phyloP scores from a whole-genome alignment of 2,888 invertebrate genomes.

The Netelia fuscicornis region DNA sequence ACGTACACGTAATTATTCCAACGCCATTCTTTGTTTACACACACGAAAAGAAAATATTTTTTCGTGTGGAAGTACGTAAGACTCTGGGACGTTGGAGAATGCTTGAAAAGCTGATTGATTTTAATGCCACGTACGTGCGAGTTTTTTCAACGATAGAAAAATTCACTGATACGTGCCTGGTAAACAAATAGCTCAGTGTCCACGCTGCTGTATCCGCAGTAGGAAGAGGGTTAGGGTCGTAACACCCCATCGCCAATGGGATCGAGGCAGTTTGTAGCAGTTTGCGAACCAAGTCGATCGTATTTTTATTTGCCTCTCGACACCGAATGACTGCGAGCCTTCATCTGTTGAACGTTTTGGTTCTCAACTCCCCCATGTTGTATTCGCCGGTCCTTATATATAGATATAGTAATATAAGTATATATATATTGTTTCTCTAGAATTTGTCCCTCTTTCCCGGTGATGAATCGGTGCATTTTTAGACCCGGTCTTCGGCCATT shows the following conservation, averaged over 20 bases:
- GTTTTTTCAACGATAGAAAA: not conserved
- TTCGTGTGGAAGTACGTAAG: too few relatives aligned
- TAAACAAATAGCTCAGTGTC: not conserved
- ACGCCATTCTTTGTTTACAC: too few relatives aligned
- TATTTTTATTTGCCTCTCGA: constrained; percentile 32
- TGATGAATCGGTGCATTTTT: constrained; percentile 48
- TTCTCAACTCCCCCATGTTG: constrained; percentile 22
- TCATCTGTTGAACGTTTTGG: constrained; percentile 47
- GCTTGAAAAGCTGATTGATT: too few relatives aligned
- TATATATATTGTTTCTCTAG: constrained; percentile 15
- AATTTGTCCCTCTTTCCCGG: constrained; percentile 26
- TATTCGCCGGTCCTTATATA: constrained; percentile 20
- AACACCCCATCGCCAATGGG: not conserved
- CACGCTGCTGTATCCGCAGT: not conserved
- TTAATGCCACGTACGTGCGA: too few relatives aligned
- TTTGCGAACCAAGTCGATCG: constrained; percentile 21
- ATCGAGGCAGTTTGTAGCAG: constrained; percentile 31
- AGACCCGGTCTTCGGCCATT: not conserved
- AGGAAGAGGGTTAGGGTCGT: not conserved
- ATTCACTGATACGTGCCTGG: not conserved
- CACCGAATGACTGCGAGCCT: not conserved
- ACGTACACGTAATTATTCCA: too few relatives aligned
- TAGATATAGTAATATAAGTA: not conserved
- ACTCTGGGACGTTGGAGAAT: too few relatives aligned
- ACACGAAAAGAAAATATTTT: too few relatives aligned